These are phyloP conservation scores for Hofmannophila pseudospretella DNA, from an alignment of 2,888 invertebrate species.

Conservation along the genomic window DNA sequence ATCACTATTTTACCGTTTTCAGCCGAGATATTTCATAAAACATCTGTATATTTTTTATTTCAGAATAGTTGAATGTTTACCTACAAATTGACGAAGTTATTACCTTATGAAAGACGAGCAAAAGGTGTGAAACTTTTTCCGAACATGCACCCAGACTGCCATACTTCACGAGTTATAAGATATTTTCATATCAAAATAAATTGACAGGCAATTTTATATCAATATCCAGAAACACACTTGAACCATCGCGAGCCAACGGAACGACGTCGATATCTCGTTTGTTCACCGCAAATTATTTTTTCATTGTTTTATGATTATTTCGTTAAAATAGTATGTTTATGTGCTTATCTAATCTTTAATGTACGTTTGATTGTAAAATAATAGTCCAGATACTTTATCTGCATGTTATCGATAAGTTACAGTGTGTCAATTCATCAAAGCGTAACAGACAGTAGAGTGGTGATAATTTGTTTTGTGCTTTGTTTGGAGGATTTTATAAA, in stretches of 20 bases:
- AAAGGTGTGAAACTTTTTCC: no score
- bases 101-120: no score
- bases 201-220: no score
- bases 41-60: no score
- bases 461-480: slow-evolving; percentile 31
- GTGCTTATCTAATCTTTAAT: slow-evolving; percentile 50
- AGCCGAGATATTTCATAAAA: no score
- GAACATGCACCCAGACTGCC: no score
- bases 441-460: slow-evolving; percentile 53
- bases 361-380: slow-evolving; percentile 47
- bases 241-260: background rate
- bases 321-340: background rate
- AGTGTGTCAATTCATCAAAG: slow-evolving; percentile 51
- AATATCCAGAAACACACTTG: no score
- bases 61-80: no score
- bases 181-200: no score
- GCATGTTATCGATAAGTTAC: slow-evolving; percentile 40
- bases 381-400: slow-evolving; percentile 41
- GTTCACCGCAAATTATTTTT: slow-evolving; percentile 19
- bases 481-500: slow-evolving; percentile 29
- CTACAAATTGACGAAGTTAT: no score
- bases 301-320: slow-evolving; percentile 30
- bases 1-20: no score
- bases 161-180: no score
- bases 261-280: slow-evolving; percentile 31